These are phyloP conservation scores for Calosoma granatense DNA, from an alignment of 1,140 invertebrate species.

Conservation along the genomic window DNA sequence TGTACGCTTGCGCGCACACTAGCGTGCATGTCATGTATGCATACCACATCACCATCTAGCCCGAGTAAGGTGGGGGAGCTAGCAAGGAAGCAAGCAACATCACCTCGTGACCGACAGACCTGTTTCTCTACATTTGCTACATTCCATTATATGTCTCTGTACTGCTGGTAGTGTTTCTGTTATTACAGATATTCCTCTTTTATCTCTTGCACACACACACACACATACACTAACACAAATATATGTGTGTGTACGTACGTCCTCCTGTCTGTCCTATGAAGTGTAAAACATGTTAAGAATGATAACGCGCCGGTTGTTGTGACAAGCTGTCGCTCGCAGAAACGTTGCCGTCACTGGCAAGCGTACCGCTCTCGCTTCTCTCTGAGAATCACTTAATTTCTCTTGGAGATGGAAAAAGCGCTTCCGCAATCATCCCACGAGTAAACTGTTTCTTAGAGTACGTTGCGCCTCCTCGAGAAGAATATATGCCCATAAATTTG, in stretches of 20 bases:
- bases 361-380: background rate
- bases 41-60: no score
- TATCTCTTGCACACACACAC: no score
- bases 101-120: no score
- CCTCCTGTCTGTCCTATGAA: slow-evolving; percentile 1
- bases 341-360: background rate
- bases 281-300: slow-evolving; percentile 8
- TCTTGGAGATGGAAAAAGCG: background rate
- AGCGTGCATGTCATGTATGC: background rate
- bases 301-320: slow-evolving; percentile 6
- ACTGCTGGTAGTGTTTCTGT: no score
- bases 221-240: no score
- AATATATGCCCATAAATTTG: background rate
- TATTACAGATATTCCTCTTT: no score
- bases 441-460: background rate
- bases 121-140: no score
- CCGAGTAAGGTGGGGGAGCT: no score
- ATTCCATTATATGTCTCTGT: no score
- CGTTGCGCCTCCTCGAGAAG: background rate
- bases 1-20: no score
- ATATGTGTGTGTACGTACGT: no score
- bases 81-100: no score
- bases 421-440: background rate
- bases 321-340: slow-evolving; percentile 4
- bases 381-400: slow-evolving; percentile 6